Percentiles rank a stretch among this genome's conserved stretches.
Conservation (phyloP, 2,797 vertebrate species). For the Liparis tanakae region DNA sequence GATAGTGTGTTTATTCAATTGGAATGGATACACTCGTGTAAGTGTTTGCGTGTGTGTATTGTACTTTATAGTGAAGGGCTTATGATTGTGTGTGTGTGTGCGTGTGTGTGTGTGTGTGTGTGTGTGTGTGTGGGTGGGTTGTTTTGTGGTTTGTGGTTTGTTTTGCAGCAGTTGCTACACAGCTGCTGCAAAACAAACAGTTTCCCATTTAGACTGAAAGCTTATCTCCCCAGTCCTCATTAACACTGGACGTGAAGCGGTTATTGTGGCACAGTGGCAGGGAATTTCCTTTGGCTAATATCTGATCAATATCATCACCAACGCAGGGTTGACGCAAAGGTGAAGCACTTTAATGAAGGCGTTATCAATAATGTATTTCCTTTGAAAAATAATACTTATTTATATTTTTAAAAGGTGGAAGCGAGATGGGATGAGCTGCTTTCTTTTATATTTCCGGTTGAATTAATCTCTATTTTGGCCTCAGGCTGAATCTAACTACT, state of each 20-base stretch:
- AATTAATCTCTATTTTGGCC: neutral
- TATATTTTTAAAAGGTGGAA: neutral
- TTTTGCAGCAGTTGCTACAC: slow-evolving; percentile 45
- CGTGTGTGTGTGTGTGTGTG: slow-evolving; percentile 29
- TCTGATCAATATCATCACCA: slow-evolving; percentile 1
- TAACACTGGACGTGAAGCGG: slow-evolving; percentile 5
- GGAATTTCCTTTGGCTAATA: neutral
- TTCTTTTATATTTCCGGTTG: neutral
- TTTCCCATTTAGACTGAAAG: slow-evolving; percentile 43
- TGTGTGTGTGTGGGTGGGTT: slow-evolving; percentile 35
- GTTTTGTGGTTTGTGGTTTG: too few relatives aligned
- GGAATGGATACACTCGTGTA: neutral
- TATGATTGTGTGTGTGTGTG: slow-evolving; percentile 40
- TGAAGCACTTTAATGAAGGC: neutral
- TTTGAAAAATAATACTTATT: neutral
- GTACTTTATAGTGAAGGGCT: slow-evolving; percentile 11
- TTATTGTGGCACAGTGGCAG: neutral
- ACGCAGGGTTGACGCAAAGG: neutral
- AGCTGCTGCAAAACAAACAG: slow-evolving; percentile 68
- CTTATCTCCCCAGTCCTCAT: slow-evolving; percentile 17
- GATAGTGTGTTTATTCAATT: slow-evolving; percentile 12
- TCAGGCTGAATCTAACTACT: neutral
- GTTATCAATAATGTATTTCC: neutral
- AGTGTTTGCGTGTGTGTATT: slow-evolving; percentile 24
- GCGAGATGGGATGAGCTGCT: neutral